Base-by-base conservation (phyloP, 2,113 vertebrate species). In the Tupaia tana region DNA sequence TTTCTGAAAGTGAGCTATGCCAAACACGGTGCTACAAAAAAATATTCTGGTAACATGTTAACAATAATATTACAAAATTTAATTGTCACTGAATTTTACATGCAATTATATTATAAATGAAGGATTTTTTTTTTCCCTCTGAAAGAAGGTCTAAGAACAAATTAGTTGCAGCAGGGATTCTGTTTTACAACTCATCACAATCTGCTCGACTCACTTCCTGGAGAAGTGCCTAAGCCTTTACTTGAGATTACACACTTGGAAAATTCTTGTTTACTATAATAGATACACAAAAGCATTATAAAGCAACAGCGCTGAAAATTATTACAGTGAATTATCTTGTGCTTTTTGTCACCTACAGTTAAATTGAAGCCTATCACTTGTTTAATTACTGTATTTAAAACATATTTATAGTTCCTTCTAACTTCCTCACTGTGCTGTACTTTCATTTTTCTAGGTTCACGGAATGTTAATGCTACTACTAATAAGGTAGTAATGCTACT, bases 301-400 rank as follows among this genome's bases (percentile, higher is more conserved):
- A 97, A 90, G 4, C 24, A 89, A 73, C 31, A 91, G 3, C 16
- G 9, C 2, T 73, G 12, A 96, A 96, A 96, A 78, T 92, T 79
- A 52, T 94, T 96, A 70, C 24, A 58, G 25, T 31, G 1, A 1
- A 2, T 91, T 94, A 74, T 94, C 61, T 93, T 93, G 25, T 94
- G 20, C 31, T 94, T 71, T 1, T 67, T 67, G 27, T 96, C 90
- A 97, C 64, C 27, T 94, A 59, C n/a, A 79, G 64, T 97, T 97
- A 96, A 95, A 96, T 54, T 64, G 61, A 97, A 94, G 22, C 3
- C 3, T 92, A 96, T 85, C 3, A 73, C 93, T 96, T 93, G 64
- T 89, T 96, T 97, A 96, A 96, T 91, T 96, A n/a, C 54, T 94
- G 0, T 24, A 94, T 92, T 97, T 96, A 71, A 97, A 97, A 93